Conservation (phyloP, 2,888 invertebrate genomes). For the Tenodera sinensis region DNA sequence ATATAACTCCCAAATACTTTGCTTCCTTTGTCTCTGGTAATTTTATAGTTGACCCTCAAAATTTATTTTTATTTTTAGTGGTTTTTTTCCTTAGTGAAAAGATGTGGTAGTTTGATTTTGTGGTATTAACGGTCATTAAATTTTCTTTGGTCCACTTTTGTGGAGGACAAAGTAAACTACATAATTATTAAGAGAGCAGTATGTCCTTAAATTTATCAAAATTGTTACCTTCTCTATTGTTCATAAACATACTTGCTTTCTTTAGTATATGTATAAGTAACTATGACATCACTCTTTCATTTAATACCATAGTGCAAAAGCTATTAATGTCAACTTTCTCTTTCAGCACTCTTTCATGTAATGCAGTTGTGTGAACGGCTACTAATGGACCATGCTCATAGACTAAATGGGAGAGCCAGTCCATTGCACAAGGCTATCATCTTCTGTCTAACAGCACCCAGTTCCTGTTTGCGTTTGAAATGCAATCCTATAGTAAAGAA, state of each 20-base stretch:
- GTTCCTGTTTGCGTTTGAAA: constrained; percentile 56
- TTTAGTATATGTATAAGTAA: background rate
- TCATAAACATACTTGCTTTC: background rate
- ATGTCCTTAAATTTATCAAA: no score
- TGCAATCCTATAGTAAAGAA: constrained; percentile 59
- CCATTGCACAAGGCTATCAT: constrained; percentile 70
- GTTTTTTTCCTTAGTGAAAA: no score
- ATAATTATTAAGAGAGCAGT: no score
- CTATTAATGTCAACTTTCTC: constrained; percentile 5
- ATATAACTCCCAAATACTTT: no score
- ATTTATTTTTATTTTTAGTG: no score
- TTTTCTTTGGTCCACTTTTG: no score
- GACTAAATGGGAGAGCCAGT: constrained; percentile 61
- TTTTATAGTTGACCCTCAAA: no score
- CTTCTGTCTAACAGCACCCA: constrained; percentile 61
- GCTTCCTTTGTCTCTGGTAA: no score
- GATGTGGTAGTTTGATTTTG: no score
- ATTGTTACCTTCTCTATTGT: background rate
- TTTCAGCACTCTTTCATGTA: constrained; percentile 62
- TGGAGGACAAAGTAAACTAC: no score
- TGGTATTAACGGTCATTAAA: no score
- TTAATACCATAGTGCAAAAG: no score
- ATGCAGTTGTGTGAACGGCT: constrained; percentile 70
- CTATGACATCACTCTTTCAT: background rate
- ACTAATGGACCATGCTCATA: constrained; percentile 64